Percentiles rank a stretch among this genome's conserved stretches.
Evolutionary conservation across 2,113 vertebrate genomes (phyloP).

Genomic region (Leucosticte australis): DNA sequence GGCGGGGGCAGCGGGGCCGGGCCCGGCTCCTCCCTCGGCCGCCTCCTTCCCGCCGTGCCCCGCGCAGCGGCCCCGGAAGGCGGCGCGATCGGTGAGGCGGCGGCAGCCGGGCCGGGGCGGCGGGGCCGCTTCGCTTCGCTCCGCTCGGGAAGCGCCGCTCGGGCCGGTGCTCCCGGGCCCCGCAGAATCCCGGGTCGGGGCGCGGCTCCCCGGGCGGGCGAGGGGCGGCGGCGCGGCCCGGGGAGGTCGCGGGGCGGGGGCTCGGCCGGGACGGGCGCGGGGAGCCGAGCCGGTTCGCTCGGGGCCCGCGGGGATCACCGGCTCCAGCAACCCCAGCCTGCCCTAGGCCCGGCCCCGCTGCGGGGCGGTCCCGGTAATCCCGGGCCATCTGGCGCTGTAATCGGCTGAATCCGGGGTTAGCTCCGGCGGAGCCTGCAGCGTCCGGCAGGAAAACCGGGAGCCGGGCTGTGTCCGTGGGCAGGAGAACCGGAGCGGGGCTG

Average conservation of each 20-base stretch:
- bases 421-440: too few species aligned
- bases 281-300: not conserved
- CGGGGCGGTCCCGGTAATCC: not conserved
- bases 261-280: not conserved
- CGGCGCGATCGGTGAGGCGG: not conserved
- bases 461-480: not conserved
- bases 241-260: not conserved
- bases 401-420: too few species aligned
- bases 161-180: not conserved
- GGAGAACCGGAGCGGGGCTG: accelerated
- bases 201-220: not conserved
- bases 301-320: not conserved
- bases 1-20: not conserved
- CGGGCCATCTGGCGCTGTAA: not conserved
- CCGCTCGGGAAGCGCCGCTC: too few species aligned
- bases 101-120: not conserved
- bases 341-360: not conserved
- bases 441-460: not conserved
- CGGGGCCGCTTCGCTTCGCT: not conserved
- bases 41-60: not conserved
- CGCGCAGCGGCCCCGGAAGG: not conserved
- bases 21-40: not conserved
- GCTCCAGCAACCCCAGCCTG: not conserved
- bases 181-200: not conserved
- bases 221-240: not conserved